Percentiles rank a stretch among this genome's conserved stretches.
These are phyloP conservation scores for Neogobius melanostomus DNA, from an alignment of 2,113 vertebrate species.

Conservation along the genomic window DNA sequence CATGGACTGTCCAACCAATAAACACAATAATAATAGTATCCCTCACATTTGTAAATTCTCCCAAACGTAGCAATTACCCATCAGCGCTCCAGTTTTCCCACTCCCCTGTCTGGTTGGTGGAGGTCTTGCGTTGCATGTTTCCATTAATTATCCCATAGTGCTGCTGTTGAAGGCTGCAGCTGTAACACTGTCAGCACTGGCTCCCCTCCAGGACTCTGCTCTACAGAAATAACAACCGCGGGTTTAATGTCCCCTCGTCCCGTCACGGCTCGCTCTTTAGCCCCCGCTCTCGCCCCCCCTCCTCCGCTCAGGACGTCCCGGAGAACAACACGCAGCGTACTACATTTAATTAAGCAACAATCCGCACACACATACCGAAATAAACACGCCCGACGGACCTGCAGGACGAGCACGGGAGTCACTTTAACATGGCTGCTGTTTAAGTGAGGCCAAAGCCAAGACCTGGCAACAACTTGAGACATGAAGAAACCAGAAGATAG, in stretches of 20 bases:
- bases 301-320: neutral
- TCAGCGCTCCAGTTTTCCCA: neutral
- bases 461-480: neutral
- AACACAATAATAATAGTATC: no score
- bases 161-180: conserved; percentile 26
- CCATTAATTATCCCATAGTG: conserved; percentile 26
- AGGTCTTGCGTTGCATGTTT: conserved; percentile 1
- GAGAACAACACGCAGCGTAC: neutral
- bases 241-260: conserved; percentile 44
- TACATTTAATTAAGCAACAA: no score
- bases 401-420: neutral
- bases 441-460: neutral
- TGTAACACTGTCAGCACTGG: conserved; percentile 20
- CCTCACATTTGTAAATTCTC: no score
- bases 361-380: neutral
- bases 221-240: conserved; percentile 32
- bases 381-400: neutral
- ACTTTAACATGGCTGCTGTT: neutral
- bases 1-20: no score
- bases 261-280: conserved; percentile 19
- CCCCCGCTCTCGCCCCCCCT: neutral
- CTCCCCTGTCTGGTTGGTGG: neutral
- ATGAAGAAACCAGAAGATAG: no score
- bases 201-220: conserved; percentile 12
- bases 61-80: no score